Conservation (phyloP, 2,888 invertebrate genomes). For the Leptodirus hochenwartii region DNA sequence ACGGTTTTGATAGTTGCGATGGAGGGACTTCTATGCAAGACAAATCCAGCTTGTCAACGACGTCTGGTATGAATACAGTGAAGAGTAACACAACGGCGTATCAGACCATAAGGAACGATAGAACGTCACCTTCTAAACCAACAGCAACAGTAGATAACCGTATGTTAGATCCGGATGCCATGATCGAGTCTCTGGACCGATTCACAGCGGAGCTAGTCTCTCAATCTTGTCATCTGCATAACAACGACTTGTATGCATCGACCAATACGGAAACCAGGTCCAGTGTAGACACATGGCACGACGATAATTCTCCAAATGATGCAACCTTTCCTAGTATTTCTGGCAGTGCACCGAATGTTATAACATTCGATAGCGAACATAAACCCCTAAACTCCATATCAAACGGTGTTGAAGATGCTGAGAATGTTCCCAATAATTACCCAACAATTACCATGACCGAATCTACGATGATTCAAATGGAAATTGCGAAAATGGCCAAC, state of each 20-base stretch:
- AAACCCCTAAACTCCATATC: slow-evolving; percentile 48
- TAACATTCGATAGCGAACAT: slow-evolving; percentile 45
- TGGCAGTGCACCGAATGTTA: slow-evolving; percentile 50
- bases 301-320: slow-evolving; percentile 60
- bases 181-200: slow-evolving; percentile 47
- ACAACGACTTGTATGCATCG: slow-evolving; percentile 20
- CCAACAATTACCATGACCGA: slow-evolving; percentile 44
- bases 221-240: slow-evolving; percentile 41
- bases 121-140: too few relatives aligned
- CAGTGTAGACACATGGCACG: slow-evolving; percentile 60
- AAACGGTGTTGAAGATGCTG: slow-evolving; percentile 37
- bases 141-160: slow-evolving; percentile 16
- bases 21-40: slow-evolving; percentile 2
- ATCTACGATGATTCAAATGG: slow-evolving; percentile 52
- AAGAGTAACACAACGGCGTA: slow-evolving; percentile 4
- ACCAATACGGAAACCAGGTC: slow-evolving; percentile 20
- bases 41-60: neutral
- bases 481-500: slow-evolving; percentile 50
- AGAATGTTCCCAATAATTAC: slow-evolving; percentile 23
- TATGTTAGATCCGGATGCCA: slow-evolving; percentile 41
- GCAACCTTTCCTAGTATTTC: slow-evolving; percentile 68
- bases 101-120: too few relatives aligned
- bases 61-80: slow-evolving; percentile 2
- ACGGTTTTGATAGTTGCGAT: slow-evolving; percentile 16
- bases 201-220: slow-evolving; percentile 45